Conservation (phyloP, 2,113 vertebrate genomes). For the Callithrix jacchus region DNA sequence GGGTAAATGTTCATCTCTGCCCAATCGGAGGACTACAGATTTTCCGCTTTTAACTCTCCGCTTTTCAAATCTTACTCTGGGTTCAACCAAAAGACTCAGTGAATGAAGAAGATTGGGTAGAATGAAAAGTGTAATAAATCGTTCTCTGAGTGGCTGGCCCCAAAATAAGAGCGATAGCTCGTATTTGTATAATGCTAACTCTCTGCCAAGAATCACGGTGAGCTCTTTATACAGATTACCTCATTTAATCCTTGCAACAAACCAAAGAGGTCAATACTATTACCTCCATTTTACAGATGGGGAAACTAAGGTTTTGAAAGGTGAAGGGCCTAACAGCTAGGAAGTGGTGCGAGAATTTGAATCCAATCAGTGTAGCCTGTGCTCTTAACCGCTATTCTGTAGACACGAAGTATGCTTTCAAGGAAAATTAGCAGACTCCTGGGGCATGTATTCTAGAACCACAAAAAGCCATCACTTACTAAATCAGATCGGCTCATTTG, state of each 20-base stretch:
- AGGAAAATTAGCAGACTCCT: slow-evolving; percentile 65
- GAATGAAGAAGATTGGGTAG: background rate
- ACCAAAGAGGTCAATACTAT: rapidly evolving
- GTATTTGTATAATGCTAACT: rapidly evolving
- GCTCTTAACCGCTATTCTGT: background rate
- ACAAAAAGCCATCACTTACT: slow-evolving; percentile 43
- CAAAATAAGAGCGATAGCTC: background rate
- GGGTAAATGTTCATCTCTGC: background rate
- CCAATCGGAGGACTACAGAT: background rate
- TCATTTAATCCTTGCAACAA: background rate
- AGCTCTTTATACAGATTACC: background rate
- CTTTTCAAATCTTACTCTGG: background rate
- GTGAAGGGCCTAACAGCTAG: background rate
- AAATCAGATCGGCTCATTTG: slow-evolving; percentile 63
- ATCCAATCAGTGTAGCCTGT: background rate
- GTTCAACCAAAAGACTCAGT: background rate
- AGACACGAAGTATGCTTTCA: slow-evolving; percentile 25
- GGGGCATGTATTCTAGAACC: slow-evolving; percentile 40
- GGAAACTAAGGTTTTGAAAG: slow-evolving; percentile 12
- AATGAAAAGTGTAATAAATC: background rate
- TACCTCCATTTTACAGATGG: background rate
- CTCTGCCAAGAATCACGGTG: rapidly evolving
- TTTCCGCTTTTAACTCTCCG: background rate
- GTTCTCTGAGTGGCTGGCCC: background rate
- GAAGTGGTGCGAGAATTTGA: background rate